phyloP scores from a whole-genome alignment of 1,140 invertebrate species.

The Matsumurasca onukii region DNA sequence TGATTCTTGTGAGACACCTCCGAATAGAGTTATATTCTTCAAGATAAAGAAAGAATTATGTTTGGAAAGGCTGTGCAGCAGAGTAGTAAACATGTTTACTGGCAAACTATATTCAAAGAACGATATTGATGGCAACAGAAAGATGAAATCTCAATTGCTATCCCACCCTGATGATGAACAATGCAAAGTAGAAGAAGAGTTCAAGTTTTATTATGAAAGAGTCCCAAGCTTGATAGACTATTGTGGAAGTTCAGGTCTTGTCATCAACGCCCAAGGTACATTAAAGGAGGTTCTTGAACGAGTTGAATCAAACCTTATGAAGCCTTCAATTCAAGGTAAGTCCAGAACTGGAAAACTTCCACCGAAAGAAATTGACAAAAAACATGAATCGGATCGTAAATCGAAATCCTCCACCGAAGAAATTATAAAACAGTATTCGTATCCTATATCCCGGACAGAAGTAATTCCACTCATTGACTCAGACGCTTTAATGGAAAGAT shows the following conservation, averaged over 20 bases:
- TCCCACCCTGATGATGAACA: slow-evolving; percentile 4
- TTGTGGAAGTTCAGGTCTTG: background rate
- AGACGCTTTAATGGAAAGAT: background rate
- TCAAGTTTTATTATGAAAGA: background rate
- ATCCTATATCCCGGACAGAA: background rate
- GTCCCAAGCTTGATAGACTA: background rate
- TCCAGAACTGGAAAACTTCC: background rate
- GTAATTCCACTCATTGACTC: slow-evolving; percentile 1
- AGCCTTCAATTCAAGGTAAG: background rate
- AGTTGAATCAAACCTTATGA: background rate
- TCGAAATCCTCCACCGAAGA: too few relatives aligned
- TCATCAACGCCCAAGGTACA: background rate
- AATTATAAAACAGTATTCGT: background rate
- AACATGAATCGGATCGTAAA: too few relatives aligned
- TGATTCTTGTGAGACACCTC: slow-evolving; percentile 58
- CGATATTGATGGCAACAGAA: background rate
- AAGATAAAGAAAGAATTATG: background rate
- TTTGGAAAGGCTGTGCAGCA: background rate
- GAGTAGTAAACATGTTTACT: slow-evolving; percentile 10
- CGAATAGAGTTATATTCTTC: slow-evolving; percentile 53
- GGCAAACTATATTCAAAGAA: background rate
- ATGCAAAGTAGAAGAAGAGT: slow-evolving; percentile 8
- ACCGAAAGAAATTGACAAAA: background rate
- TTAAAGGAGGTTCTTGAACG: background rate
- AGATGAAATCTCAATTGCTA: background rate